Base-by-base conservation (phyloP, 2,888 invertebrate species). In the Volucella inanis region DNA sequence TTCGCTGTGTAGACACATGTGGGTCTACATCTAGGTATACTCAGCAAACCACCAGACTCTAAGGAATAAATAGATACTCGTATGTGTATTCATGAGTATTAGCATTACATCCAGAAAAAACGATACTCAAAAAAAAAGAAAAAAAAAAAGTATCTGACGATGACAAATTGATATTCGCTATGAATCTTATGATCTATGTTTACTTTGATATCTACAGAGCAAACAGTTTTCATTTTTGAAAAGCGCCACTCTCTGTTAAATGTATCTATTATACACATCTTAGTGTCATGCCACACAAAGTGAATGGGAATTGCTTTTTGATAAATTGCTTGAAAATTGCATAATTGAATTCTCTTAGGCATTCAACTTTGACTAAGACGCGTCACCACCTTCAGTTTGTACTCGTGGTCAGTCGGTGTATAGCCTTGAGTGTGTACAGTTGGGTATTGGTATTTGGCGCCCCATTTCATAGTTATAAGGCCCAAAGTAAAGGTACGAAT, bases 261-360 rank as follows among this genome's bases (percentile, higher is more conserved):
- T 55, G 9, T 45, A 38, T 22, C n/a, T 50, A 68, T 38, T 18
- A 18, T 18, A 18, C 18, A 41, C 31, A 31, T 62, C 31, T 59
- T 38, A 47, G 41, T 62, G 50, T 62, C 65, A 49, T 75, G 59
- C 67, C 72, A 65, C 71, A 79, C 64, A 55, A 49, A 72, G 65
- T 59, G 70, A 71, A 70, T 64, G 77, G 62, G 22, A 31, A 57
- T 78, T 78, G 71, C 49, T 68, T 70, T 59, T 52, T 76, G 82
- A 82, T 82, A 71, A 82, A 82, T 82, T 82, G 72, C 71, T 71
- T 61, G 72, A 82, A 82, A 82, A 77, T 82, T 82, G 82, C 82
- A 82, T 82, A 82, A 77, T 77, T 77, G 77, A 82, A 82, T 71
- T 67, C 77, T 74, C 74, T 9, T n/a, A 59, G 80, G 80, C 80